Conservation (phyloP, 2,888 invertebrate genomes). For the Carabus problematicus region DNA sequence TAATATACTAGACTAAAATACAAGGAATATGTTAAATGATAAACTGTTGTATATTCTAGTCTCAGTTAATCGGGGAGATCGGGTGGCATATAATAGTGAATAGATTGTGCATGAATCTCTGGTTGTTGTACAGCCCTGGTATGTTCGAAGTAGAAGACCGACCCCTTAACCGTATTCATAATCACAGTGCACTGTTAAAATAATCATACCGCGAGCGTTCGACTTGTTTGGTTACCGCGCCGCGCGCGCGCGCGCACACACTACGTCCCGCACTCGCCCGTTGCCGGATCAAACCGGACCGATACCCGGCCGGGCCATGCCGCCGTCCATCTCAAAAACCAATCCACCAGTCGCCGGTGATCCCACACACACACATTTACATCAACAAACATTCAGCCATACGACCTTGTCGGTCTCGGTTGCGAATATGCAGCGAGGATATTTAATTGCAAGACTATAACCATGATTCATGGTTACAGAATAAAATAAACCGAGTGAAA, state of each 20-base stretch:
- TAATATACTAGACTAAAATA: too few relatives aligned
- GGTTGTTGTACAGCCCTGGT: conserved; percentile 27
- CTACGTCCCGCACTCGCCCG: conserved; percentile 44
- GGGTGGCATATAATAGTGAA: too few relatives aligned
- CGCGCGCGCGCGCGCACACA: neutral
- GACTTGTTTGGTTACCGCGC: conserved; percentile 46
- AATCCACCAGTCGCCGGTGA: conserved; percentile 6
- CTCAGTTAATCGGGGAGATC: too few relatives aligned
- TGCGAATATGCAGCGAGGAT: too few relatives aligned
- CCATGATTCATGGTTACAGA: too few relatives aligned
- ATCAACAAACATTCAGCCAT: neutral
- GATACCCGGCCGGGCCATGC: conserved; percentile 13
- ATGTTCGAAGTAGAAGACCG: conserved; percentile 19
- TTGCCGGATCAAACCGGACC: conserved; percentile 48
- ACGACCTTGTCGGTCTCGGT: too few relatives aligned
- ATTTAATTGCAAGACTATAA: too few relatives aligned
- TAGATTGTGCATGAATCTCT: neutral
- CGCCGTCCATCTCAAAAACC: conserved; percentile 12
- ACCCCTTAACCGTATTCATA: conserved; percentile 39
- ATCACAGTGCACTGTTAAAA: conserved; percentile 41
- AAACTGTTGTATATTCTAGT: too few relatives aligned
- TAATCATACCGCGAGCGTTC: conserved; percentile 43
- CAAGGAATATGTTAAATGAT: too few relatives aligned
- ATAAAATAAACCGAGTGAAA: too few relatives aligned
- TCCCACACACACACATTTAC: conserved; percentile 12